A percentile compares a stretch with the other conserved stretches of the same genome.
phyloP scores from a whole-genome alignment of 2,888 invertebrate species.

The Scrobipalpa costella region DNA sequence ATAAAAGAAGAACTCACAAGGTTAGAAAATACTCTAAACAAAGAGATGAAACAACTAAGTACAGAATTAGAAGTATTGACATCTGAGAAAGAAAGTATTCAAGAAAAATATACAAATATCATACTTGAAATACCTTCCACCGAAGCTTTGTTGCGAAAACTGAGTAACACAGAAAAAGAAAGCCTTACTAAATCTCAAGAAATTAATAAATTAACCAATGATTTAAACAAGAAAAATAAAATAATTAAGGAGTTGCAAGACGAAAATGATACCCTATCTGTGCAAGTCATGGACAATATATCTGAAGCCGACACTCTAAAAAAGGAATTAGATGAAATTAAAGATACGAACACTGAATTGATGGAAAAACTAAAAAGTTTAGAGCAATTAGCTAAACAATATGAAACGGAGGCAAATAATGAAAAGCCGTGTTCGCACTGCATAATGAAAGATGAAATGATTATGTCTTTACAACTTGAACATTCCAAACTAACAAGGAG shows the following conservation, averaged over 20 bases:
- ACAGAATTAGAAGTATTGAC: constrained; percentile 45
- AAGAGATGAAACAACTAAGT: constrained; percentile 45
- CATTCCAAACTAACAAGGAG: constrained; percentile 61
- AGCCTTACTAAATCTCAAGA: constrained; percentile 47
- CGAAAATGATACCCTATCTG: constrained; percentile 80
- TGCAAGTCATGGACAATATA: constrained; percentile 80
- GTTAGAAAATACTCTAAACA: constrained; percentile 35
- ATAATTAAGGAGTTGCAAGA: constrained; percentile 65
- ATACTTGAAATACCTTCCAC: constrained; percentile 53
- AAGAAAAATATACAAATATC: constrained; percentile 56
- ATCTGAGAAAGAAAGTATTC: constrained; percentile 50
- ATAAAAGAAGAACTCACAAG: constrained; percentile 34
- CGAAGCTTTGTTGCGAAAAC: constrained; percentile 53
- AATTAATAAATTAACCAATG: constrained; percentile 46
- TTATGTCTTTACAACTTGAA: constrained; percentile 40
- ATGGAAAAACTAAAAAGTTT: constrained; percentile 44
- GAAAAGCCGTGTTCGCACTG: constrained; percentile 46
- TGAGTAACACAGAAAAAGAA: constrained; percentile 55
- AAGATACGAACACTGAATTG: constrained; percentile 46
- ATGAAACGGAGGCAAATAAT: constrained; percentile 25
- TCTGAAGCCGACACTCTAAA: constrained; percentile 77
- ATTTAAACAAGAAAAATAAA: constrained; percentile 45
- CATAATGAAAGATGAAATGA: constrained; percentile 46
- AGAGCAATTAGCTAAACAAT: constrained; percentile 40
- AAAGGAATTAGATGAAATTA: constrained; percentile 55